phyloP scores from a whole-genome alignment of 92 coral and sea anemone genomes.

The Epizoanthus fatuus region DNA sequence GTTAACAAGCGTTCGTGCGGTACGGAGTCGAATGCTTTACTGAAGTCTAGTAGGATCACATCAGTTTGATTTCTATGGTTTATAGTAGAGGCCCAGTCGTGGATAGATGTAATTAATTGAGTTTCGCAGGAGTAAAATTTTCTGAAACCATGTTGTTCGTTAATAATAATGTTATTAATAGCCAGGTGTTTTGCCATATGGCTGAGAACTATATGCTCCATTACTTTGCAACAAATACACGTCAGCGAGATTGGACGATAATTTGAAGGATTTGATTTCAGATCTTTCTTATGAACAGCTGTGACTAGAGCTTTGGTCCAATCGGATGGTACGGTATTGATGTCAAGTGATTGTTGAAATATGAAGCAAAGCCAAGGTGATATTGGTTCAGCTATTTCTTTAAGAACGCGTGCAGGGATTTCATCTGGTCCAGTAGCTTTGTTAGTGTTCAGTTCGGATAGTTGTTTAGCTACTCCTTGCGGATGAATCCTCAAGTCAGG shows the following conservation, averaged over 20 bases:
- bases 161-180: too few relatives aligned
- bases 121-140: too few relatives aligned
- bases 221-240: slow-evolving; percentile 32
- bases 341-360: slow-evolving; percentile 32
- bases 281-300: slow-evolving; percentile 22
- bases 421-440: too few relatives aligned
- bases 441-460: too few relatives aligned
- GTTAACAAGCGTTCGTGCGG: too few relatives aligned
- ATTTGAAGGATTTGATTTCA: slow-evolving; percentile 27
- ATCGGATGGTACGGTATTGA: slow-evolving; percentile 24
- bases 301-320: slow-evolving; percentile 45
- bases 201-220: neutral
- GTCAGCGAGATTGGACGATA: slow-evolving; percentile 27
- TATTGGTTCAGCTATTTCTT: neutral
- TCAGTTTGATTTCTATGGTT: too few relatives aligned
- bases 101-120: too few relatives aligned
- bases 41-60: neutral
- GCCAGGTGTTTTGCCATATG: neutral
- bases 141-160: too few relatives aligned
- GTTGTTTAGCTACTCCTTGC: too few relatives aligned
- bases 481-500: too few relatives aligned
- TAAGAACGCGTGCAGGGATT: slow-evolving; percentile 10
- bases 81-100: too few relatives aligned
- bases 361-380: slow-evolving; percentile 14
- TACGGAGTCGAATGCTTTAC: too few relatives aligned